These are phyloP conservation scores for Cheilosia variabilis DNA, from an alignment of 2,888 invertebrate genomes.

Conservation along the genomic window DNA sequence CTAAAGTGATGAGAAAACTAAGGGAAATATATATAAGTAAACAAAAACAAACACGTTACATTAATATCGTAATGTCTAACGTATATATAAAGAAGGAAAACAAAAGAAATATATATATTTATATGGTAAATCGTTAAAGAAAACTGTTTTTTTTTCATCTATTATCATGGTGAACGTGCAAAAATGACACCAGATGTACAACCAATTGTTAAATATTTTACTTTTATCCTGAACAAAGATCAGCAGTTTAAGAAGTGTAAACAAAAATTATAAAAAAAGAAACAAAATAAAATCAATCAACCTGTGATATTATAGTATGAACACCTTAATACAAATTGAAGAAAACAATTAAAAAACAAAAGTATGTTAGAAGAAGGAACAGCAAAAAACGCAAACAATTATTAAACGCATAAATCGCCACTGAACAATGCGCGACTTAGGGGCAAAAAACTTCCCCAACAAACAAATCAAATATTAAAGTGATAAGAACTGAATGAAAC, in stretches of 20 bases:
- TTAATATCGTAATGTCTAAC: slow-evolving; percentile 73
- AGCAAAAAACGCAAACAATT: slow-evolving; percentile 59
- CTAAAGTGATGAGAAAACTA: slow-evolving; percentile 68
- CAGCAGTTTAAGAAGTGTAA: slow-evolving; percentile 71
- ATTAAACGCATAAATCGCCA: slow-evolving; percentile 73
- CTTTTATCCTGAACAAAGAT: slow-evolving; percentile 76
- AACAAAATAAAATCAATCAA: slow-evolving; percentile 78
- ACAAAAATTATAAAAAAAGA: slow-evolving; percentile 76
- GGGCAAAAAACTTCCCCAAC: slow-evolving; percentile 18
- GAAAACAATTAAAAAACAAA: slow-evolving; percentile 41
- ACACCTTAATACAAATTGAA: slow-evolving; percentile 77
- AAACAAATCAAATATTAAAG: slow-evolving; percentile 58
- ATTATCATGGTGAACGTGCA: slow-evolving; percentile 78
- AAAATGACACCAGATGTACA: slow-evolving; percentile 60
- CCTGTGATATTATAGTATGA: slow-evolving; percentile 80
- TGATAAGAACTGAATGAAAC: slow-evolving; percentile 69
- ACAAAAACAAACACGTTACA: slow-evolving; percentile 60
- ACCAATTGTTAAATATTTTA: slow-evolving; percentile 77
- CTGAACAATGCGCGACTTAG: slow-evolving; percentile 35
- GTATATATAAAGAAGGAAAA: slow-evolving; percentile 59
- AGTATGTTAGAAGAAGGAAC: slow-evolving; percentile 60
- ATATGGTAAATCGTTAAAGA: slow-evolving; percentile 61
- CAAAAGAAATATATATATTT: slow-evolving; percentile 51
- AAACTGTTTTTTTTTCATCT: slow-evolving; percentile 78
- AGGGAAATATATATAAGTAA: slow-evolving; percentile 48